These are phyloP conservation scores for Sarcoramphus papa DNA, from an alignment of 2,797 vertebrate species.

Conservation along the genomic window DNA sequence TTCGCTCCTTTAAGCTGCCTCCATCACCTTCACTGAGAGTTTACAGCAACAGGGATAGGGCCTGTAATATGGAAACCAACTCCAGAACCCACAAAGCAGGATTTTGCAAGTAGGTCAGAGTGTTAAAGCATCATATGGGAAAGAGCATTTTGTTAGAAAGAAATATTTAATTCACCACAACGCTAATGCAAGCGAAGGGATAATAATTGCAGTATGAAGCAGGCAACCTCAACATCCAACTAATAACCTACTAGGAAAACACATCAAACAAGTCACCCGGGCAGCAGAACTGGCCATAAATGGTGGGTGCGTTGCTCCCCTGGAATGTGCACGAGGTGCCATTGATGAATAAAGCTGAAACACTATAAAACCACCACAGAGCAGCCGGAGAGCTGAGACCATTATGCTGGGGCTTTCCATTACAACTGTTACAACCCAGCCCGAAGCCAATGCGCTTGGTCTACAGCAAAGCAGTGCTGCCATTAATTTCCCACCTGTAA, in stretches of 20 bases:
- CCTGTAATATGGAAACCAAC: neutral
- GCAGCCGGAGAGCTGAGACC: neutral
- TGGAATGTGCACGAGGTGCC: neutral
- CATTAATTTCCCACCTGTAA: neutral
- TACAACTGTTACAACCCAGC: neutral
- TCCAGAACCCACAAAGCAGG: neutral
- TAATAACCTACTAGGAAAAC: neutral
- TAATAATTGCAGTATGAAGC: neutral
- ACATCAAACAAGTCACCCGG: neutral
- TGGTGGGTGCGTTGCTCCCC: neutral
- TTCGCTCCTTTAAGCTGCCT: neutral
- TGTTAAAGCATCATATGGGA: neutral
- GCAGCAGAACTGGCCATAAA: neutral
- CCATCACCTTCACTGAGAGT: neutral
- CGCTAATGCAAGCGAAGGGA: fast-evolving
- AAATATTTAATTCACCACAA: neutral
- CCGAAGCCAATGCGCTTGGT: neutral
- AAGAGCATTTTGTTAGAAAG: neutral
- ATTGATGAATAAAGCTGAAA: neutral
- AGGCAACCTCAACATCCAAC: neutral
- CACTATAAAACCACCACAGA: neutral
- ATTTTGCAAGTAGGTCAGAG: neutral
- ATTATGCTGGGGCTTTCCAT: neutral
- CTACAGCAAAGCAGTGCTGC: neutral
- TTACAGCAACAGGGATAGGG: neutral